Evolutionary conservation across 2,797 vertebrate genomes (phyloP).

Genomic region (Xiphophorus birchmanni): DNA sequence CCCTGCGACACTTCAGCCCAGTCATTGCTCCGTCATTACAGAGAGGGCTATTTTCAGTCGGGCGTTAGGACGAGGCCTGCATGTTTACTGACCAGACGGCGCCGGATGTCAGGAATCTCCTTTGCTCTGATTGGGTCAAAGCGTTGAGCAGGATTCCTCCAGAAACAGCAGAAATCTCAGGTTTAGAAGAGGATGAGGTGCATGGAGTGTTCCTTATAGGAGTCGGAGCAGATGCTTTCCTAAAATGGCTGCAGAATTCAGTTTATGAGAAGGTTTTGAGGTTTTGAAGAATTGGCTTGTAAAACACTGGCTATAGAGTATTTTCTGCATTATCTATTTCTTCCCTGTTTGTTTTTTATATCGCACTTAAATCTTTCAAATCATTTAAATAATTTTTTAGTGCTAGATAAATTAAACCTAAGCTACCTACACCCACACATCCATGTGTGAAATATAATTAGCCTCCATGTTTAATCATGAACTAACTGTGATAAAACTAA

Average conservation of each 20-base stretch:
- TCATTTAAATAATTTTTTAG: not conserved
- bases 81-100: slow-evolving; percentile 42
- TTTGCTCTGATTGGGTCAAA: slow-evolving; percentile 25
- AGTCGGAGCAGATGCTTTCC: not conserved
- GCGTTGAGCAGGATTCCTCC: not conserved
- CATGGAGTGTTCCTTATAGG: slow-evolving; percentile 17
- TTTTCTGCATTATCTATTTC: not conserved
- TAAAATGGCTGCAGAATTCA: not conserved
- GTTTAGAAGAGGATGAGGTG: slow-evolving; percentile 56
- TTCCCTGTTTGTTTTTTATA: not conserved
- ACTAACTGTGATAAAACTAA: too few species aligned
- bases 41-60: slow-evolving; percentile 50
- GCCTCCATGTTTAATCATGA: not conserved
- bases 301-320: not conserved
- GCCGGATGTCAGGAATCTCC: slow-evolving; percentile 24
- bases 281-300: not conserved
- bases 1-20: slow-evolving; percentile 63
- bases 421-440: not conserved
- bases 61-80: slow-evolving; percentile 33
- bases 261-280: not conserved
- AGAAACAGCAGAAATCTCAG: slow-evolving; percentile 40
- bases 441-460: not conserved
- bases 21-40: slow-evolving; percentile 62
- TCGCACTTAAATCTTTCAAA: not conserved
- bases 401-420: not conserved